phyloP scores from a whole-genome alignment of 2,888 invertebrate species.

The Colletes collaris region DNA sequence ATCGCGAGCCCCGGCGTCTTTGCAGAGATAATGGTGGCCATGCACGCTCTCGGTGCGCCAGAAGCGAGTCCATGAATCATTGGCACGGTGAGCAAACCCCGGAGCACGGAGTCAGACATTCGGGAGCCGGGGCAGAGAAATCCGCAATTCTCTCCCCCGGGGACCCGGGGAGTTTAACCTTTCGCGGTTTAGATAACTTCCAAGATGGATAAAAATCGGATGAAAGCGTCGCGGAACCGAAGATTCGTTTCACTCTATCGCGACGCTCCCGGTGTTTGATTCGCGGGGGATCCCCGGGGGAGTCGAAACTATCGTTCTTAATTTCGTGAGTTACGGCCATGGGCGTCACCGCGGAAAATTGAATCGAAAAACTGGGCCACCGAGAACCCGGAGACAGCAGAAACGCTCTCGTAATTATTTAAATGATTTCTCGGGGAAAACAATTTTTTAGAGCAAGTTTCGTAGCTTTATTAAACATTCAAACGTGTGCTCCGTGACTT shows the following conservation, averaged over 20 bases:
- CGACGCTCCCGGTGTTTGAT: background rate
- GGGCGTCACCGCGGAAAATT: background rate
- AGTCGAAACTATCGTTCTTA: conserved; percentile 12
- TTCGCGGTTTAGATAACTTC: background rate
- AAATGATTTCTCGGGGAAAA: too few species aligned
- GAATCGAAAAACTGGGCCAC: background rate
- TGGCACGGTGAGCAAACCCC: conserved; percentile 28
- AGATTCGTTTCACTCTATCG: conserved; percentile 4
- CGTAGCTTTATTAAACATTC: too few species aligned
- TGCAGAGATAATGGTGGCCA: background rate
- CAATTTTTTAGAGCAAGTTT: too few species aligned
- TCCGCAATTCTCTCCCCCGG: background rate
- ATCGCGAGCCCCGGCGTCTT: background rate
- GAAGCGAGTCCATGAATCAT: conserved; percentile 45
- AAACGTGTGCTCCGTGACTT: too few species aligned
- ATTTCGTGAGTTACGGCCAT: background rate
- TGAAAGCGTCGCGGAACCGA: background rate
- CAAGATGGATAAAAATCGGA: conserved; percentile 7
- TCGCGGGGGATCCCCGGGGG: background rate
- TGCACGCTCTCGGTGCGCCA: background rate
- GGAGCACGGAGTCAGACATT: conserved; percentile 47
- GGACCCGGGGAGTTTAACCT: background rate
- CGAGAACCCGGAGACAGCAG: too few species aligned
- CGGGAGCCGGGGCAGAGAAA: conserved; percentile 41
- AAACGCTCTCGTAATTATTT: too few species aligned